Evolutionary conservation across 2,797 vertebrate species (phyloP).

Genomic region (Gallirallus australis): DNA sequence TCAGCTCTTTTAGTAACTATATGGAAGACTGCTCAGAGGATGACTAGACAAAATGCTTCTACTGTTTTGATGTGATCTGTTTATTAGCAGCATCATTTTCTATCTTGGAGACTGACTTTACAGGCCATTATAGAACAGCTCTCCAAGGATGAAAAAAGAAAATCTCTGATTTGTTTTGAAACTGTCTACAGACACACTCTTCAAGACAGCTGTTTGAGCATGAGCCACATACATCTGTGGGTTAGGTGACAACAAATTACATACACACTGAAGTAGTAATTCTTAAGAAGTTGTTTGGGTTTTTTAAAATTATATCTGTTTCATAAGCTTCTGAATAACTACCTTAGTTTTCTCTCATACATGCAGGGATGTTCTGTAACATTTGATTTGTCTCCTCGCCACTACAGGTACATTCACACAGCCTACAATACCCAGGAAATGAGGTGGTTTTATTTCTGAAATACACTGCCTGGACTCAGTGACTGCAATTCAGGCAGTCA

Average conservation of each 20-base stretch:
- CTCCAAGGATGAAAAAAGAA: background rate
- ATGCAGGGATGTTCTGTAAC: background rate
- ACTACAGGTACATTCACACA: background rate
- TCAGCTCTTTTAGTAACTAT: background rate
- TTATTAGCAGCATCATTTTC: background rate
- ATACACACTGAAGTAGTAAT: background rate
- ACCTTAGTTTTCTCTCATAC: background rate
- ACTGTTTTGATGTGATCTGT: background rate
- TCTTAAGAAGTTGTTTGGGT: background rate
- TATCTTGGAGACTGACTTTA: background rate
- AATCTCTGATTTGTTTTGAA: background rate
- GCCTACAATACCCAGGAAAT: background rate
- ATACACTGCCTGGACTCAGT: background rate
- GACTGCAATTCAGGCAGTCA: background rate
- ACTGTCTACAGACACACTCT: background rate
- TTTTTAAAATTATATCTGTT: background rate
- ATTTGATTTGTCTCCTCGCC: background rate
- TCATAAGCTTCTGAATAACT: background rate
- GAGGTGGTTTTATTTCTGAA: background rate
- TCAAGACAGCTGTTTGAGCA: background rate
- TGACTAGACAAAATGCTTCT: background rate
- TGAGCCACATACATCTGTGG: background rate
- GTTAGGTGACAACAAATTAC: background rate
- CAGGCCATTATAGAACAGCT: background rate
- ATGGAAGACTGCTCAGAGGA: background rate